Base-by-base conservation (phyloP, 2,797 vertebrate species). In the Spheniscus humboldti region DNA sequence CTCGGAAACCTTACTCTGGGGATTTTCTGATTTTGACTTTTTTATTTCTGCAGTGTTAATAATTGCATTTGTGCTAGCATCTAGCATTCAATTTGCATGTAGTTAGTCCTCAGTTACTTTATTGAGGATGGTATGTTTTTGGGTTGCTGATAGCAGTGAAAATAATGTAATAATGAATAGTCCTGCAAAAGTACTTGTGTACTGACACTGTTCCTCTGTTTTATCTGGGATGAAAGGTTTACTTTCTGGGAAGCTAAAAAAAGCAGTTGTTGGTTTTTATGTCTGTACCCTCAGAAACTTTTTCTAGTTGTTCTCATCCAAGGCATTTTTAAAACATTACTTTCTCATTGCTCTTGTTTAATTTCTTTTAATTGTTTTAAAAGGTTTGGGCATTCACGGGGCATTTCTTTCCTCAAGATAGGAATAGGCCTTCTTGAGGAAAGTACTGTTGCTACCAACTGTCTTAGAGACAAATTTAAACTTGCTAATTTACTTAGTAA, bases 181-280 rank as follows among this genome's bases (percentile, higher is more conserved):
- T 72, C 43, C 76, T 95, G 86, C 80, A 92, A 82, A 97, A 94
- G 22, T 68, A 60, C 73, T 92, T 83, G 41, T 78, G 41, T 67
- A 72, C n/a, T 89, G 94, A 75, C n/a, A 57, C 53, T 82, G 68
- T 62, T 93, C 18, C 73, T 88, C 45, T 86, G 71, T 90, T 96
- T 88, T 88, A 77, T 66, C 89, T 94, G 14, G 41, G 79, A 85
- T 57, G n/a, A 86, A 94, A 89, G 30, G 19, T 85, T 95, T 91
- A 60, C 74, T 87, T 92, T 95, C 55, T 95, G 43, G 23, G 30
- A 84, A 90, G 45, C 55, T 77, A 33, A 73, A 76, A 76, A 74
- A 63, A 52, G 1, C 13, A 25, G 14, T 56, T 50, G 37, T 33
- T 69, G 6, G 6, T 56, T 66, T 72, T 73, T 55, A 45, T 30